phyloP scores from a whole-genome alignment of 1,140 invertebrate species.

The Sesamia nonagrioides region DNA sequence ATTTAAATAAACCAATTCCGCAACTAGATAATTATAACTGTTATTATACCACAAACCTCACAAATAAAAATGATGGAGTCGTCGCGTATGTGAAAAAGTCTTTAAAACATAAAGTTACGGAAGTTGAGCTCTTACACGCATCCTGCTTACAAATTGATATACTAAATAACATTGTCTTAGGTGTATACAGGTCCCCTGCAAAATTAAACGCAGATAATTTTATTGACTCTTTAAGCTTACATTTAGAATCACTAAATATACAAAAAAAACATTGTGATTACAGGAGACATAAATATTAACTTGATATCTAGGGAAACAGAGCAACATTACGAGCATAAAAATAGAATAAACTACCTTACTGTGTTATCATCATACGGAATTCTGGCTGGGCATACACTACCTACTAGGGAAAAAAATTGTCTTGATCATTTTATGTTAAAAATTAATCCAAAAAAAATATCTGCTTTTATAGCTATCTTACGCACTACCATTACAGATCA shows the following conservation, averaged over 20 bases:
- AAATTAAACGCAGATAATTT: neutral
- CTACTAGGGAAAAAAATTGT: conserved; percentile 24
- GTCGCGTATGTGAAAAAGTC: neutral
- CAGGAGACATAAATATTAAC: neutral
- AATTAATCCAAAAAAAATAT: conserved; percentile 37
- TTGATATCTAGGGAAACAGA: neutral
- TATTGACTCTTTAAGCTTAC: conserved; percentile 3
- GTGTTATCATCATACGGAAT: conserved; percentile 1
- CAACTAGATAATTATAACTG: neutral
- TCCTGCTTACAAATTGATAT: neutral
- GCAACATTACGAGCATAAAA: conserved; percentile 12
- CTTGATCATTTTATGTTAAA: conserved; percentile 55
- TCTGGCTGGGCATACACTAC: neutral
- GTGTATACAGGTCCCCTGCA: conserved; percentile 15
- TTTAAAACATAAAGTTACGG: conserved; percentile 9
- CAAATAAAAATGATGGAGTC: conserved; percentile 11
- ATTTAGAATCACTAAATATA: neutral
- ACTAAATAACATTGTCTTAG: neutral
- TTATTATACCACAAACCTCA: neutral
- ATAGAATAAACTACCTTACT: conserved; percentile 11
- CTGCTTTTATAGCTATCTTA: conserved; percentile 48
- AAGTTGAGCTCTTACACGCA: neutral
- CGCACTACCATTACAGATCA: no score
- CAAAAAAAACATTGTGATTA: neutral
- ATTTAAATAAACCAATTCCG: neutral